Evolutionary conservation across 2,797 vertebrate genomes (phyloP), one percentile per base, ranked within the genome.

Genomic region (Lindbergichthys nudifrons): DNA sequence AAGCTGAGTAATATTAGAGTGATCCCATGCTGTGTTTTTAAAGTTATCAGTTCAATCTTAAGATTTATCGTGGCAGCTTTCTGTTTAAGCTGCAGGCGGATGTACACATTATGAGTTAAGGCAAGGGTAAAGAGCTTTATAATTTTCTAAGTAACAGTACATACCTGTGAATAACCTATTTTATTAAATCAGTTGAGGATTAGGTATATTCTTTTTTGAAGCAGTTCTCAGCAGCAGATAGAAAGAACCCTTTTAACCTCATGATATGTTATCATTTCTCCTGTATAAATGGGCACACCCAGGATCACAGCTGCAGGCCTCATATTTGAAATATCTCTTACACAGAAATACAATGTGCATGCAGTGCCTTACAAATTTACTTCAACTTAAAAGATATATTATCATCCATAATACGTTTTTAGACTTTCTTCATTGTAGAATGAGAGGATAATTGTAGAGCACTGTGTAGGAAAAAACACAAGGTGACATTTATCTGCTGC

Each of bases 121-220:
- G 30, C 11, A 45, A 18, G 26, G 56, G 59, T 43, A 64, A 85
- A 76, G 39, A 47, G 69, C 71, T 82, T 80, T 41, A 47, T 46
- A 66, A 67, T 79, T 39, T 50, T 50, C 30, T 68, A 46, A 73
- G 57, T 70, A 72, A 64, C 52, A 58, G 47, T 23, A 42, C 57
- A 79, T 65, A 57, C 74, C 62, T 80, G 69, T 77, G 70, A 86
- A 72, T 71, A 74, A 79, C 62, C 65, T 73, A 63, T 66, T 77
- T 79, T 36, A 36, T 50, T 18, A 59, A 80, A 36, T 76, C 71
- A 79, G 12, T 7, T 54, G 62, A 75, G 52, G 51, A 69, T 73
- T 80, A 65, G 61, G 60, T 43, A 43, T 41, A 83, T 84, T 75
- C 0, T 79, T 68, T 48, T 83, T 81, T 75, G 9, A 69, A 68